phyloP scores from a whole-genome alignment of 2,888 invertebrate species.

The Philhelius pedissequus region DNA sequence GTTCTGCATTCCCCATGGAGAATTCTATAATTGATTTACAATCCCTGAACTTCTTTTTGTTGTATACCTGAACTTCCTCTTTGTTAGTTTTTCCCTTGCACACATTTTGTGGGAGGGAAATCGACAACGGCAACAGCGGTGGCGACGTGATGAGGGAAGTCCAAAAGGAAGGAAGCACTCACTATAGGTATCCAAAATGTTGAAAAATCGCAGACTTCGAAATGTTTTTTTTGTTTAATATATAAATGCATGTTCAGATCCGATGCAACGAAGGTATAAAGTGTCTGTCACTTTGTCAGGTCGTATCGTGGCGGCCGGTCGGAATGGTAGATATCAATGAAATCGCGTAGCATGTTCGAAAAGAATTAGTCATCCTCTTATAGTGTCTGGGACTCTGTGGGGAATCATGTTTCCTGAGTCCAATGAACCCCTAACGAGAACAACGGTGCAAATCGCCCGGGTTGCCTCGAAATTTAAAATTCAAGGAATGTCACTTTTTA shows the following conservation, averaged over 20 bases:
- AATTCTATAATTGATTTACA: constrained; percentile 54
- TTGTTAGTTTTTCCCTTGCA: neutral
- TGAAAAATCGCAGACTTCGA: constrained; percentile 49
- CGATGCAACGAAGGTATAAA: neutral
- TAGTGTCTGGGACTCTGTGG: constrained; percentile 13
- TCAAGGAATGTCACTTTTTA: constrained; percentile 37
- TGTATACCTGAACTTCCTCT: neutral
- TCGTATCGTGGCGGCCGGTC: too few species aligned
- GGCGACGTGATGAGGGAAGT: neutral
- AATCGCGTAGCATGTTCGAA: constrained; percentile 34
- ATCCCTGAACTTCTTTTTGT: neutral
- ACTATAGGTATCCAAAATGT: constrained; percentile 7
- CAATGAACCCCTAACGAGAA: constrained; percentile 41
- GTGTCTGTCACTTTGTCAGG: neutral
- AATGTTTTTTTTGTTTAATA: constrained; percentile 18
- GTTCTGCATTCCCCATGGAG: constrained; percentile 27
- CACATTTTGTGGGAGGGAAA: neutral
- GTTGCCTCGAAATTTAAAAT: constrained; percentile 36
- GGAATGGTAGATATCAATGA: neutral
- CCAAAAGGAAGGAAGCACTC: constrained; percentile 28
- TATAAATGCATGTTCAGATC: neutral
- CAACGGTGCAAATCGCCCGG: constrained; percentile 9
- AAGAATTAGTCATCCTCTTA: constrained; percentile 45
- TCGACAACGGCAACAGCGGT: neutral
- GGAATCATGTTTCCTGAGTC: constrained; percentile 57